These are phyloP conservation scores for Manduca sexta DNA, from an alignment of 1,140 invertebrate genomes.

Conservation along the genomic window DNA sequence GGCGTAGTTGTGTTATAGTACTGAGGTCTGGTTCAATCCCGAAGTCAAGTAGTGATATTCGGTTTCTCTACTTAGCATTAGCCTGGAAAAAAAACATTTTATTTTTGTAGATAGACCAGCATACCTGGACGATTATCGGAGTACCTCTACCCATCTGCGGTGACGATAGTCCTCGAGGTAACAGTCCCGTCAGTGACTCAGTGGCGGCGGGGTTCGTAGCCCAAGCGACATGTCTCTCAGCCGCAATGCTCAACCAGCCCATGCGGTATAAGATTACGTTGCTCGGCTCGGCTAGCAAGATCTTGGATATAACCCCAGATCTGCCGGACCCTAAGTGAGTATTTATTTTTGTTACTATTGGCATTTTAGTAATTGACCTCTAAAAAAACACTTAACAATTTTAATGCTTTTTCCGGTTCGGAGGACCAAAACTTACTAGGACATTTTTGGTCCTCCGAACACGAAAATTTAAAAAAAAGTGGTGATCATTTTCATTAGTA, in stretches of 20 bases:
- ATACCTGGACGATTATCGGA: slow-evolving; percentile 46
- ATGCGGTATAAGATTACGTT: slow-evolving; percentile 55
- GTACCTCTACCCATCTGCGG: slow-evolving; percentile 55
- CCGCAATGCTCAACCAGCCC: slow-evolving; percentile 48
- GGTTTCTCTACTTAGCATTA: too few relatives aligned
- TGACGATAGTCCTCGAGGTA: slow-evolving; percentile 36
- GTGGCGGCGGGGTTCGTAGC: slow-evolving; percentile 54
- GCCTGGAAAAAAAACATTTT: too few relatives aligned
- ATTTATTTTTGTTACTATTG: neutral
- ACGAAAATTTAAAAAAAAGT: too few relatives aligned
- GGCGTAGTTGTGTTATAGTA: too few relatives aligned
- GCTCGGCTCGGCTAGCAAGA: slow-evolving; percentile 56
- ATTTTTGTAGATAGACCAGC: slow-evolving; percentile 43
- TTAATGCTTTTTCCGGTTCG: too few relatives aligned
- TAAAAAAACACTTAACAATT: too few relatives aligned
- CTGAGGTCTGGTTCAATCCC: too few relatives aligned
- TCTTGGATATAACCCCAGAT: slow-evolving; percentile 52
- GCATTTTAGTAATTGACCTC: too few relatives aligned
- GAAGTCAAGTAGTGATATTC: too few relatives aligned
- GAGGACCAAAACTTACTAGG: too few relatives aligned
- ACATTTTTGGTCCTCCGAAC: too few relatives aligned
- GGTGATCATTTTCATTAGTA: too few relatives aligned
- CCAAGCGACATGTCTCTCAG: slow-evolving; percentile 44
- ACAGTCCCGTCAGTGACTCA: slow-evolving; percentile 38
- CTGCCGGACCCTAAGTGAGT: slow-evolving; percentile 59